phyloP scores from a whole-genome alignment of 2,797 vertebrate genomes.

The Cyprinella venusta region DNA sequence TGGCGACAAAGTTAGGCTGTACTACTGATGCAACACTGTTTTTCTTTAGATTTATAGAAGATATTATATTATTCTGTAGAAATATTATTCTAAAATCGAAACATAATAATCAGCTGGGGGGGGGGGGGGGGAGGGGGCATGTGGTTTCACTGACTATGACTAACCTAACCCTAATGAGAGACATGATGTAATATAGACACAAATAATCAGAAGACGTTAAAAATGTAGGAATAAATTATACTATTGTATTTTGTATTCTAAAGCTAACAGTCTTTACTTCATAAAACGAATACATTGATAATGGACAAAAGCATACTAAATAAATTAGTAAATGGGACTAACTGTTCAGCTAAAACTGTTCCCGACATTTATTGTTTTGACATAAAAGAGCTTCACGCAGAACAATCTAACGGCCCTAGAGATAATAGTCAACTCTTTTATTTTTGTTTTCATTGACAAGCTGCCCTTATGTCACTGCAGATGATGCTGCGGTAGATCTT shows the following conservation, averaged over 20 bases:
- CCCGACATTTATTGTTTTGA: not conserved
- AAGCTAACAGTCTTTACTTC: not conserved
- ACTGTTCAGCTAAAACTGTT: not conserved
- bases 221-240: not conserved
- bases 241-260: not conserved
- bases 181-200: not conserved
- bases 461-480: conserved; percentile 52
- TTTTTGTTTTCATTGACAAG: conserved; percentile 23
- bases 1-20: conserved; percentile 41
- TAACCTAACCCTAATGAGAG: not conserved
- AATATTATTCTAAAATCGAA: not conserved
- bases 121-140: too few species aligned
- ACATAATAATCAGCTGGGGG: not conserved
- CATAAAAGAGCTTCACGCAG: not conserved
- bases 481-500: conserved; percentile 63
- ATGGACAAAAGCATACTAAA: not conserved
- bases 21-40: not conserved
- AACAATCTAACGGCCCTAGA: not conserved
- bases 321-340: not conserved
- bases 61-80: not conserved
- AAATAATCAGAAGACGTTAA: not conserved
- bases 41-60: not conserved
- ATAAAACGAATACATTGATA: not conserved
- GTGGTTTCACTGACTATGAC: not conserved
- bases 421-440: not conserved